Percentiles rank a stretch among this genome's conserved stretches.
Evolutionary conservation across 2,113 vertebrate species (phyloP).

Genomic region (Tragelaphus strepsiceros): DNA sequence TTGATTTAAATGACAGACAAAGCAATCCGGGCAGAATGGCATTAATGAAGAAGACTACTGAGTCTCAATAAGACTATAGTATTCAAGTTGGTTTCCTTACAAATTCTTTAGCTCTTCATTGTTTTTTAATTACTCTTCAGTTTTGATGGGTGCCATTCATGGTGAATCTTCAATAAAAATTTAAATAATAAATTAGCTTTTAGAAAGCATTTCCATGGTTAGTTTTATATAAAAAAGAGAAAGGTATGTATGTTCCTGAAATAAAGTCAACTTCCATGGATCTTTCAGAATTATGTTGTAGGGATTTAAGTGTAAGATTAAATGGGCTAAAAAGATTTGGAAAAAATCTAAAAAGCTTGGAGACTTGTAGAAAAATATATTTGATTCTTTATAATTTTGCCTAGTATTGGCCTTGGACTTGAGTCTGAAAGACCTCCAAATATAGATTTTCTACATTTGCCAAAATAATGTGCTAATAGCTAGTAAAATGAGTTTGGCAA

Average conservation of each 20-base stretch:
- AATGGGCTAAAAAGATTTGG: neutral
- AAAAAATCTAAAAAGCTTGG: neutral
- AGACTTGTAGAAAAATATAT: neutral
- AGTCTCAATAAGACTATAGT: neutral
- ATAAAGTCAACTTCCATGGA: neutral
- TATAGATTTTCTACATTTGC: slow-evolving; percentile 36
- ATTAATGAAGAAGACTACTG: neutral
- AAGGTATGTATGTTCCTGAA: neutral
- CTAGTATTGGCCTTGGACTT: neutral
- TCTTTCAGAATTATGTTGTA: neutral
- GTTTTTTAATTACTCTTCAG: neutral
- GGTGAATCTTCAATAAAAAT: neutral
- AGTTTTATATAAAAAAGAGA: neutral
- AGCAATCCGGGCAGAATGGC: neutral
- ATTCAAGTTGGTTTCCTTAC: neutral
- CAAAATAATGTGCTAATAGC: slow-evolving; percentile 40
- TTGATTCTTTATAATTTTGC: neutral
- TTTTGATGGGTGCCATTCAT: neutral
- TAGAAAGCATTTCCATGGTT: neutral
- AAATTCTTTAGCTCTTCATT: neutral
- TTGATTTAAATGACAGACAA: slow-evolving; percentile 27
- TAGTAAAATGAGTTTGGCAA: slow-evolving; percentile 29
- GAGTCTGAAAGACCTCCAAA: slow-evolving; percentile 8
- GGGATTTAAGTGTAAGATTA: neutral
- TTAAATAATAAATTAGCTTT: neutral